phyloP scores from a whole-genome alignment of 2,113 vertebrate genomes.

The Myxocyprinus asiaticus region DNA sequence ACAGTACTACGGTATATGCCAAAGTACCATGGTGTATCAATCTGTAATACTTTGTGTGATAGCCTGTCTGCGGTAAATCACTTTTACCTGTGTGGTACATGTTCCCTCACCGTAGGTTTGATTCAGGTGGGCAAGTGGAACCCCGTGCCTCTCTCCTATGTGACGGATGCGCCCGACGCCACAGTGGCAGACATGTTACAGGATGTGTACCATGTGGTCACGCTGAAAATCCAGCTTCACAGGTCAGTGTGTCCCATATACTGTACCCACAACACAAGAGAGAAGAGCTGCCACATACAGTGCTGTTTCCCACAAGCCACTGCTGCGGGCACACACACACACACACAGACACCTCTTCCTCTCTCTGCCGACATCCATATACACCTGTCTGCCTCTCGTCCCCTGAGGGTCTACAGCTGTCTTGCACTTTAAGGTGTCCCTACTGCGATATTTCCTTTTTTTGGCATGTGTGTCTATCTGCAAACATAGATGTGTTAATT shows the following conservation, averaged over 20 bases:
- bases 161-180: constrained; percentile 97
- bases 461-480: too few species aligned
- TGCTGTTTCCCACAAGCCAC: constrained; percentile 35
- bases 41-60: neutral
- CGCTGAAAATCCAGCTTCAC: constrained; percentile 99
- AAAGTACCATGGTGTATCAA: neutral
- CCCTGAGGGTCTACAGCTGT: too few species aligned
- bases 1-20: too few species aligned
- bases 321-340: constrained; percentile 38
- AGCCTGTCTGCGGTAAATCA: neutral
- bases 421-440: too few species aligned
- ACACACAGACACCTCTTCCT: too few species aligned
- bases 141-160: constrained; percentile 96
- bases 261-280: constrained; percentile 45
- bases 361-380: too few species aligned
- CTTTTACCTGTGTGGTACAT: constrained; percentile 30
- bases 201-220: constrained; percentile 99
- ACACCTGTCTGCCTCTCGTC: too few species aligned
- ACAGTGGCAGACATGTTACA: constrained; percentile 99
- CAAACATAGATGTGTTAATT: too few species aligned
- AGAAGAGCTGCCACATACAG: neutral
- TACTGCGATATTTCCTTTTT: too few species aligned
- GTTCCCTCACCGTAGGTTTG: constrained; percentile 80
- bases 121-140: constrained; percentile 99
- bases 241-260: constrained; percentile 79